Evolutionary conservation across 2,888 invertebrate genomes (phyloP).

Genomic region (Acleris cristana): DNA sequence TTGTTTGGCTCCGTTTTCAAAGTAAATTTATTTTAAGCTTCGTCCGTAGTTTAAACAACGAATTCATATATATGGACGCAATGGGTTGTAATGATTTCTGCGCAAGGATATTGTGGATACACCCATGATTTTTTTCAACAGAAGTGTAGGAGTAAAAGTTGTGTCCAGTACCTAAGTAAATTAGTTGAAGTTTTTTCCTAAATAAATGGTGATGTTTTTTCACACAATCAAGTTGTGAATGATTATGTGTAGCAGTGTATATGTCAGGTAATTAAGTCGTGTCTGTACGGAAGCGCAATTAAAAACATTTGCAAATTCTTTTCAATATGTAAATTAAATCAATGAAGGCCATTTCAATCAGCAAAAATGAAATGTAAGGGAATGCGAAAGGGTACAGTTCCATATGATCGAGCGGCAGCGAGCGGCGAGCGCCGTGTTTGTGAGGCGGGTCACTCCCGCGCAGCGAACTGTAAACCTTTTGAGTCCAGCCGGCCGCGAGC

Average conservation of each 20-base stretch:
- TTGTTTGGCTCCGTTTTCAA: slow-evolving; percentile 56
- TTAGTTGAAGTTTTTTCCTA: neutral
- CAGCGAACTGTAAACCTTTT: slow-evolving; percentile 82
- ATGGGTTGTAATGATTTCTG: slow-evolving; percentile 71
- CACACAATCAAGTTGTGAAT: too few relatives aligned
- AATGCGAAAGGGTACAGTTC: slow-evolving; percentile 64
- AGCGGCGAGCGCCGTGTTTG: slow-evolving; percentile 67
- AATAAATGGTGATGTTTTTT: neutral
- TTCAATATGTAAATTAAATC: slow-evolving; percentile 29
- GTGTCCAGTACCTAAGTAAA: neutral
- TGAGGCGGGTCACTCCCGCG: slow-evolving; percentile 82
- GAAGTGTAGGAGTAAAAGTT: neutral
- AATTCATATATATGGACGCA: slow-evolving; percentile 68
- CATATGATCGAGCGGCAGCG: slow-evolving; percentile 62
- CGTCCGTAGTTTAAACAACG: slow-evolving; percentile 68
- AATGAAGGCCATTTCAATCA: slow-evolving; percentile 25
- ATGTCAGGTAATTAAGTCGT: neutral
- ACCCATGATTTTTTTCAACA: slow-evolving; percentile 21
- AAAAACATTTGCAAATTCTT: slow-evolving; percentile 9
- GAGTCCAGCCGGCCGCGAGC: slow-evolving; percentile 74
- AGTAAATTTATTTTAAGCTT: slow-evolving; percentile 70
- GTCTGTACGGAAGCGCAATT: neutral
- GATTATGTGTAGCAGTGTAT: neutral
- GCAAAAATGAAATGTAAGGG: slow-evolving; percentile 39
- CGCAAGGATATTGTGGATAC: slow-evolving; percentile 58